Evolutionary conservation across 2,888 invertebrate genomes (phyloP).

Genomic region (Electrophaes corylata): DNA sequence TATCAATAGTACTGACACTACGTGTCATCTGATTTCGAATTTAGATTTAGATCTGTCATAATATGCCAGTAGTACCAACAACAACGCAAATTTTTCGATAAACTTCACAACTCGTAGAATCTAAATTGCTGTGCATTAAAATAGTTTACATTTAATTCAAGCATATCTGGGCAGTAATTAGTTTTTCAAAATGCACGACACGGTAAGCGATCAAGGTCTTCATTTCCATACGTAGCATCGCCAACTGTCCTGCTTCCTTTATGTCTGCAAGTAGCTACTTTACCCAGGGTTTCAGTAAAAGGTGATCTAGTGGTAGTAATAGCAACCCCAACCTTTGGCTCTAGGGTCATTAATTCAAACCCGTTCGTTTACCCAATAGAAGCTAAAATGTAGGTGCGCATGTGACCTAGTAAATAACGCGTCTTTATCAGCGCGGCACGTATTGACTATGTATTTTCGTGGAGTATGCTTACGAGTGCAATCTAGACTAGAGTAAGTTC

Average conservation of each 20-base stretch:
- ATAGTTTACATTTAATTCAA: conserved; percentile 24
- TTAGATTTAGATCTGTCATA: conserved; percentile 16
- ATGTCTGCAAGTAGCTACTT: neutral
- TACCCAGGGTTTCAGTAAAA: no score
- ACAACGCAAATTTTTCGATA: conserved; percentile 2
- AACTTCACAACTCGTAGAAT: conserved; percentile 14
- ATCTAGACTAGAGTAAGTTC: no score
- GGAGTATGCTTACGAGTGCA: no score
- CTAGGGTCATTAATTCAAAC: neutral
- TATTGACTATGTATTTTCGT: no score
- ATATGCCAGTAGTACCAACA: conserved; percentile 16
- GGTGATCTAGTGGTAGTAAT: neutral
- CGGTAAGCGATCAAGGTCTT: conserved; percentile 49
- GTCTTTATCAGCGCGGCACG: no score
- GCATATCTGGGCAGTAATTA: conserved; percentile 11
- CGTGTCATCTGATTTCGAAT: conserved; percentile 11
- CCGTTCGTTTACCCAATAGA: neutral
- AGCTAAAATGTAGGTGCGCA: no score
- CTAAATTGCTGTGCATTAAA: conserved; percentile 31
- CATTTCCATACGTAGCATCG: neutral
- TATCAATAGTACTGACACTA: neutral
- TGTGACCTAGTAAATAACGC: no score
- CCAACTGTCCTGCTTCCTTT: neutral
- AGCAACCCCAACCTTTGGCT: neutral
- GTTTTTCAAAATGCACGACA: conserved; percentile 66